Evolutionary conservation across 2,888 invertebrate genomes (phyloP).

Genomic region (Limenitis camilla): DNA sequence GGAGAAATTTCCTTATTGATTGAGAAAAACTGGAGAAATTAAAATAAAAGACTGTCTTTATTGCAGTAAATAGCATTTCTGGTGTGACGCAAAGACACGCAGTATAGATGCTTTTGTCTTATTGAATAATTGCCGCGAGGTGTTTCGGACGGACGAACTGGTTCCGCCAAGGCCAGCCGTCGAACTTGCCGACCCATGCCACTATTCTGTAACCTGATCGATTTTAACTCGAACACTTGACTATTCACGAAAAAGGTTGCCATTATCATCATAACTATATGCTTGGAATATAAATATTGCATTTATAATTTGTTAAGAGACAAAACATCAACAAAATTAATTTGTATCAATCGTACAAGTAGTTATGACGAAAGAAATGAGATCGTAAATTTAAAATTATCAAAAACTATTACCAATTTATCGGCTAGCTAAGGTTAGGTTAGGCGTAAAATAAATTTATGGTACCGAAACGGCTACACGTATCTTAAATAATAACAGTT

Average conservation of each 20-base stretch:
- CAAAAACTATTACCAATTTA: constrained; percentile 22
- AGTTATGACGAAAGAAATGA: constrained; percentile 1
- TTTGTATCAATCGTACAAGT: neutral
- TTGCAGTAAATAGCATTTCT: constrained; percentile 53
- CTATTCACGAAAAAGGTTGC: constrained; percentile 28
- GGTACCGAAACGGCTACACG: constrained; percentile 25
- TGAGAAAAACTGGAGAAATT: no score
- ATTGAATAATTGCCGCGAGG: constrained; percentile 73
- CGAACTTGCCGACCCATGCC: constrained; percentile 61
- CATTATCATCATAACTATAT: constrained; percentile 27
- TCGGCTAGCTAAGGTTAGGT: constrained; percentile 20
- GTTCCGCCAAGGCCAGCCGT: constrained; percentile 72
- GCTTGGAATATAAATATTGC: neutral
- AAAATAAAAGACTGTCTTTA: no score
- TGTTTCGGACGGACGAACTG: constrained; percentile 71
- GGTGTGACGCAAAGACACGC: constrained; percentile 56
- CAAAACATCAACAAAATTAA: neutral
- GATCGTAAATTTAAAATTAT: constrained; percentile 22
- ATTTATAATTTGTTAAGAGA: neutral
- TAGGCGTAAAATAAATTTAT: constrained; percentile 30
- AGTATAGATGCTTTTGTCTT: constrained; percentile 68
- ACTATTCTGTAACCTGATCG: constrained; percentile 45
- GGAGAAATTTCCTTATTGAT: no score
- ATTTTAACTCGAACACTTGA: constrained; percentile 34
- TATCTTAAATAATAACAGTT: constrained; percentile 32